Evolutionary conservation across 2,888 invertebrate genomes (phyloP).

Genomic region (Protula sp.): DNA sequence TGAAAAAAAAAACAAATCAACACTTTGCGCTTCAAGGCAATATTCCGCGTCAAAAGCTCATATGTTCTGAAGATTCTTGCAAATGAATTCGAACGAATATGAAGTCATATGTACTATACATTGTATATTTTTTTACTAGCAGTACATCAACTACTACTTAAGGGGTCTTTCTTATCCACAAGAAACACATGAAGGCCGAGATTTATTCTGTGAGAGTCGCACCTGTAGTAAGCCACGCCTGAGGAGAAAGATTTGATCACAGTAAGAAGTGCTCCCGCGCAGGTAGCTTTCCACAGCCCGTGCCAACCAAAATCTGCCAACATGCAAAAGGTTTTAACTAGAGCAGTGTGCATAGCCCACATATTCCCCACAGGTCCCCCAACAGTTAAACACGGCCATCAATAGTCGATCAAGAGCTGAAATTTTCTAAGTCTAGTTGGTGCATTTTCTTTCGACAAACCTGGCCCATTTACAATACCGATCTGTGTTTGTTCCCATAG

Average conservation of each 20-base stretch:
- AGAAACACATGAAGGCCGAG: neutral
- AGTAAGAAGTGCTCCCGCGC: slow-evolving; percentile 51
- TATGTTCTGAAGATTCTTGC: neutral
- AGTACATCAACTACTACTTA: neutral
- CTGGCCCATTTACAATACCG: too few relatives aligned
- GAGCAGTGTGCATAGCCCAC: too few relatives aligned
- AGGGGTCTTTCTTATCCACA: neutral
- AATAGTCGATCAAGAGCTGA: too few relatives aligned
- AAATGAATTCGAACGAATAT: neutral
- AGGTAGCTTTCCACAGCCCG: slow-evolving; percentile 54
- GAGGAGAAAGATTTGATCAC: slow-evolving; percentile 54
- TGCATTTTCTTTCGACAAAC: too few relatives aligned
- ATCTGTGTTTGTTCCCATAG: too few relatives aligned
- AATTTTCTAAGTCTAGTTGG: too few relatives aligned
- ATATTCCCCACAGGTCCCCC: too few relatives aligned
- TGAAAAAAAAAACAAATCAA: slow-evolving; percentile 28
- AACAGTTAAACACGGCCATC: too few relatives aligned
- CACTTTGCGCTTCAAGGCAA: neutral
- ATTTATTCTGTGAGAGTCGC: too few relatives aligned
- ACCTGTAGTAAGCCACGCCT: slow-evolving; percentile 51
- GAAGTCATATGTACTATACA: neutral
- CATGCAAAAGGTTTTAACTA: too few relatives aligned
- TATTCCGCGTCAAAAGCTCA: neutral
- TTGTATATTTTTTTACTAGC: too few relatives aligned
- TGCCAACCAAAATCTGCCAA: slow-evolving; percentile 46